A percentile compares a stretch with the other conserved stretches of the same genome.
phyloP scores from a whole-genome alignment of 2,888 invertebrate species.

The Cephus pygmeus region DNA sequence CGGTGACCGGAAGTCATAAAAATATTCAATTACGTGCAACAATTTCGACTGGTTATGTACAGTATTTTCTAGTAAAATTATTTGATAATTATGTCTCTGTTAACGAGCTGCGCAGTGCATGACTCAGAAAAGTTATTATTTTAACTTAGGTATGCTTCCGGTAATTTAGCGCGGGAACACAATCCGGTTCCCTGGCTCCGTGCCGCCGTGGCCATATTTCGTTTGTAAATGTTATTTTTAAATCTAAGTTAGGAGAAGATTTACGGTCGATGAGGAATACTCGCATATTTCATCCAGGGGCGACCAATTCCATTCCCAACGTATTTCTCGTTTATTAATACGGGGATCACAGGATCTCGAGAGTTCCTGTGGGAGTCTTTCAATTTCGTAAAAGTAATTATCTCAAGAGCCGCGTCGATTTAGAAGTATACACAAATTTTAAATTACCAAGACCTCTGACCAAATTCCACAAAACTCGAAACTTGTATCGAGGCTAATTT shows the following conservation, averaged over 20 bases:
- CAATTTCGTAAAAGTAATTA: background rate
- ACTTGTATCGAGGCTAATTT: background rate
- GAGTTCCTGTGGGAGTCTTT: background rate
- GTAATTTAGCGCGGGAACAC: slow-evolving; percentile 21
- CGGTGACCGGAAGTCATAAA: background rate
- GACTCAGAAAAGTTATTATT: slow-evolving; percentile 25
- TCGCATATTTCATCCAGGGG: background rate
- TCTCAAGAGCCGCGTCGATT: background rate
- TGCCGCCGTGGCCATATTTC: slow-evolving; percentile 26
- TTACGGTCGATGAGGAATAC: background rate
- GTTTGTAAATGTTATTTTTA: slow-evolving; percentile 29
- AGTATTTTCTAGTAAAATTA: background rate
- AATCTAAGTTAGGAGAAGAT: slow-evolving; percentile 21
- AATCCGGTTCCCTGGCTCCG: slow-evolving; percentile 26
- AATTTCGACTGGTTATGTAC: background rate
- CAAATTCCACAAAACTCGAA: background rate
- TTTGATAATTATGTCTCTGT: background rate
- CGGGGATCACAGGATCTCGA: background rate
- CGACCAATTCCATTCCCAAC: background rate
- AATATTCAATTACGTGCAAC: background rate
- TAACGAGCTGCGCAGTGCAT: background rate
- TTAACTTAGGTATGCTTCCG: slow-evolving; percentile 19
- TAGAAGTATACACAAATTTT: background rate
- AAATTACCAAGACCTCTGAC: background rate
- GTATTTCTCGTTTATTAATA: background rate